Evolutionary conservation across 2,113 vertebrate genomes (phyloP).

Genomic region (Thunnus maccoyii): DNA sequence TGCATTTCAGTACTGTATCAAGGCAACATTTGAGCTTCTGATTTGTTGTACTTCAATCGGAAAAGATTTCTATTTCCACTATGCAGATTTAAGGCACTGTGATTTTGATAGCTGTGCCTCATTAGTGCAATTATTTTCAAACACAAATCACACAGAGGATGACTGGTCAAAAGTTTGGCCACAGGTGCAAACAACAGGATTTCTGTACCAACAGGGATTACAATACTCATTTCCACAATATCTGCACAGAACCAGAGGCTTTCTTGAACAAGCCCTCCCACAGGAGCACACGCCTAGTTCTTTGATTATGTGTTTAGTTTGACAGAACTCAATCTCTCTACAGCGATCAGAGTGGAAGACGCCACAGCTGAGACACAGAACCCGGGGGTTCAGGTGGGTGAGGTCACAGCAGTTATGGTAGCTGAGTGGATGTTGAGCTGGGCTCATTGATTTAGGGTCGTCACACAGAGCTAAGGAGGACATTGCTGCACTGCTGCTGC

Average conservation of each 20-base stretch:
- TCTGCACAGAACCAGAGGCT: slow-evolving; percentile 68
- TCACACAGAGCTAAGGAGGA: slow-evolving; percentile 20
- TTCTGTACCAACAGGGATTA: slow-evolving; percentile 74
- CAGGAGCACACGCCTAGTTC: slow-evolving; percentile 46
- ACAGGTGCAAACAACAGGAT: slow-evolving; percentile 67
- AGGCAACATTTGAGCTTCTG: slow-evolving; percentile 44
- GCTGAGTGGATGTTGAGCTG: slow-evolving; percentile 28
- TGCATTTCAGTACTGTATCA: slow-evolving; percentile 24
- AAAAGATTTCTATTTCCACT: not conserved
- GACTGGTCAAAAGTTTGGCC: slow-evolving; percentile 70
- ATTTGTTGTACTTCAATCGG: not conserved
- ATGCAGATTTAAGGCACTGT: slow-evolving; percentile 64
- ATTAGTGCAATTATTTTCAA: slow-evolving; percentile 2
- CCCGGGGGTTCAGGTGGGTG: slow-evolving; percentile 26
- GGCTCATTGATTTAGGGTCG: not conserved
- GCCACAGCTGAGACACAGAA: slow-evolving; percentile 66
- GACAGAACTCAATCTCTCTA: slow-evolving; percentile 26
- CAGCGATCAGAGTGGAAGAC: slow-evolving; percentile 72
- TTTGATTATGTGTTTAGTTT: not conserved
- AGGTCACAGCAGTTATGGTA: slow-evolving; percentile 72
- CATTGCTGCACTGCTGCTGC: slow-evolving; percentile 1
- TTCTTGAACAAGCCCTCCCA: slow-evolving; percentile 22
- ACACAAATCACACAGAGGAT: slow-evolving; percentile 63
- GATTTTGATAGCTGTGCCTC: slow-evolving; percentile 22
- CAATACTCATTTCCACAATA: slow-evolving; percentile 76